These are phyloP conservation scores for Tachypleus tridentatus DNA, from an alignment of 1,140 invertebrate genomes.

Conservation along the genomic window DNA sequence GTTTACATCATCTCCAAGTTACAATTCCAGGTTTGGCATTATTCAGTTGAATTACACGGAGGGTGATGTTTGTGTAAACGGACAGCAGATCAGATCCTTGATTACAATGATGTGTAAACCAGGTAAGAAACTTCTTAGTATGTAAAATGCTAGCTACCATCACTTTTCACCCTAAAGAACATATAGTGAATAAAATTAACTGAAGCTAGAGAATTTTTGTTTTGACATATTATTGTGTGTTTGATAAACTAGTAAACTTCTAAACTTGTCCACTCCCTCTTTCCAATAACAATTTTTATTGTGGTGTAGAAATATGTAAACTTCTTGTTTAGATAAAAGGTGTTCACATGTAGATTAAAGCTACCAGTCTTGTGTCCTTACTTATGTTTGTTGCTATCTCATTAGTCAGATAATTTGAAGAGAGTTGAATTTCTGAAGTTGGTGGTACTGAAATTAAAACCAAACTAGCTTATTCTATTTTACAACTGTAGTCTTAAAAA, in stretches of 20 bases:
- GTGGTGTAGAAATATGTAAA: too few relatives aligned
- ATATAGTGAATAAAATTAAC: background rate
- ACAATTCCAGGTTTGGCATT: constrained; percentile 10
- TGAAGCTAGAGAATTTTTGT: background rate
- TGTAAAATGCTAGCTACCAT: too few relatives aligned
- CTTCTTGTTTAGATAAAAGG: too few relatives aligned
- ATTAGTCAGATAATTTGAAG: too few relatives aligned
- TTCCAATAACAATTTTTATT: background rate
- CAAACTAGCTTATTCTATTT: too few relatives aligned
- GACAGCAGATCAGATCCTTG: constrained; percentile 8
- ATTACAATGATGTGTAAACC: constrained; percentile 25
- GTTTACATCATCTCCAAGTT: constrained; percentile 15
- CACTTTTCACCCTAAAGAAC: constrained; percentile 10
- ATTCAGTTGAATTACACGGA: constrained; percentile 14
- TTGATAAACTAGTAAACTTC: background rate
- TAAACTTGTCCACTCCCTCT: background rate
- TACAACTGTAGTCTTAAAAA: too few relatives aligned
- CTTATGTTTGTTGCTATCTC: too few relatives aligned
- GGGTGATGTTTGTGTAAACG: constrained; percentile 12
- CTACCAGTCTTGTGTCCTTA: too few relatives aligned
- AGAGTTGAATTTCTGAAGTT: too few relatives aligned
- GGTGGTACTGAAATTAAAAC: too few relatives aligned
- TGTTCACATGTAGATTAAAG: too few relatives aligned
- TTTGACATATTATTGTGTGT: background rate
- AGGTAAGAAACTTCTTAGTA: constrained; percentile 1